Base-by-base conservation (phyloP, 2,113 vertebrate species). In the Archilochus colubris region DNA sequence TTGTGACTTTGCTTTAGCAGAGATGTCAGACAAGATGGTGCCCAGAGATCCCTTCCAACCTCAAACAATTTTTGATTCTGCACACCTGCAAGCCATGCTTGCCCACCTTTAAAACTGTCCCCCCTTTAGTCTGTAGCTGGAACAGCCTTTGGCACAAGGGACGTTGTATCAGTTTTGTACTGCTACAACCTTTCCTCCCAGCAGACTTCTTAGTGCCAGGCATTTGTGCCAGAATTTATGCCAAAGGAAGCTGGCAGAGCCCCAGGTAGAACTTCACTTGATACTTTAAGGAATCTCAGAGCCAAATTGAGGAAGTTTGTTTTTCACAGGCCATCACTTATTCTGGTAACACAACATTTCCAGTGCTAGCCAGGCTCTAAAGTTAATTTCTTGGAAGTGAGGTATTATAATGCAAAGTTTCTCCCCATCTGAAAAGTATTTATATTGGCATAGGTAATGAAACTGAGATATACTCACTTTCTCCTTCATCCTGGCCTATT, bases 221-320 rank as follows among this genome's bases (percentile, higher is more conserved):
- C 44, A 43, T 82, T 81, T 91, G 25, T 82, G 84, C 79, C 89
- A 93, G 55, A 25, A 78, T 80, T 93, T 73, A 88, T 88, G 76
- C 82, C 79, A 95, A 85, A 81, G 53, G 12, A 83, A 91, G 24
- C 15, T 97, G 91, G 67, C 91, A 95, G 69, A 72, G 14, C 19
- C 22, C 61, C 76, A 86, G 48, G 64, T 31, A 92, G 87, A 96
- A 80, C 28, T 9, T 88, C 64, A 79, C 59, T 31, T 8, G 2
- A 22, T 59, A 27, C 90, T 93, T 90, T 90, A 90, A 86, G 50
- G 53, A 76, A 50, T 48, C 86, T 94, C 61, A 50, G 44, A 88
- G 61, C 43, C 58, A 88, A 43, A 12, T 0, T 38, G 48, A 92
- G 27, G 18, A 33, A 96, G 46, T 82, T 83, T 83, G 51, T 64